A percentile compares a stretch with the other conserved stretches of the same genome.
These are phyloP conservation scores for Drosophila pseudotakahashii DNA, from an alignment of 2,888 invertebrate genomes.

Conservation along the genomic window DNA sequence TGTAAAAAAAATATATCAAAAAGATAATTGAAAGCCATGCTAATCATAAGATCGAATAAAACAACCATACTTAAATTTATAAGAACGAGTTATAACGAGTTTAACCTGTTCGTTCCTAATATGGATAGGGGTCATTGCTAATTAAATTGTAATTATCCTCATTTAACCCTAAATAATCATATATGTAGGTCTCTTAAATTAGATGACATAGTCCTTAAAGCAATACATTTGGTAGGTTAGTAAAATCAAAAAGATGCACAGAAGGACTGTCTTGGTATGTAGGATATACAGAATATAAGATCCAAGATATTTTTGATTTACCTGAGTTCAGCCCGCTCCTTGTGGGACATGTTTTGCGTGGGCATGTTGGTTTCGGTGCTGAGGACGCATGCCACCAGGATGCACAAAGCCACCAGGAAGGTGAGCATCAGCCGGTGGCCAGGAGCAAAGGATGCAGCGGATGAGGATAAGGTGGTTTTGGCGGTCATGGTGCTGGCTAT, in stretches of 20 bases:
- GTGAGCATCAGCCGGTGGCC: conserved; percentile 44
- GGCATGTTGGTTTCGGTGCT: conserved; percentile 80
- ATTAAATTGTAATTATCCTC: too few species aligned
- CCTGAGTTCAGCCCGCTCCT: conserved; percentile 88
- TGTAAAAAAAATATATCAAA: too few species aligned
- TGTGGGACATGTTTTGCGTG: conserved; percentile 86
- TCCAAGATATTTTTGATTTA: conserved; percentile 78
- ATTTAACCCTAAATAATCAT: neutral
- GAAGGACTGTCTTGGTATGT: neutral
- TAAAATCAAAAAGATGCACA: neutral
- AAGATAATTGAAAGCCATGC: too few species aligned
- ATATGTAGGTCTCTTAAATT: too few species aligned
- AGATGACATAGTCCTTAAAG: neutral
- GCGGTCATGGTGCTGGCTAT: conserved; percentile 43
- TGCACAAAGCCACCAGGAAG: conserved; percentile 49
- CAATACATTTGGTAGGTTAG: neutral
- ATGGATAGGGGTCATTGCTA: neutral
- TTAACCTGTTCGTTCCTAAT: neutral
- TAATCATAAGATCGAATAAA: neutral
- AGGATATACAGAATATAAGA: neutral
- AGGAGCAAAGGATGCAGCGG: conserved; percentile 1
- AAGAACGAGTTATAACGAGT: neutral
- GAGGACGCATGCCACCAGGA: conserved; percentile 54
- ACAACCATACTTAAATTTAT: neutral
- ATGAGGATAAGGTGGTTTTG: too few species aligned